These are phyloP conservation scores for Acanthiza pusilla DNA, from an alignment of 2,797 vertebrate species.

Conservation along the genomic window DNA sequence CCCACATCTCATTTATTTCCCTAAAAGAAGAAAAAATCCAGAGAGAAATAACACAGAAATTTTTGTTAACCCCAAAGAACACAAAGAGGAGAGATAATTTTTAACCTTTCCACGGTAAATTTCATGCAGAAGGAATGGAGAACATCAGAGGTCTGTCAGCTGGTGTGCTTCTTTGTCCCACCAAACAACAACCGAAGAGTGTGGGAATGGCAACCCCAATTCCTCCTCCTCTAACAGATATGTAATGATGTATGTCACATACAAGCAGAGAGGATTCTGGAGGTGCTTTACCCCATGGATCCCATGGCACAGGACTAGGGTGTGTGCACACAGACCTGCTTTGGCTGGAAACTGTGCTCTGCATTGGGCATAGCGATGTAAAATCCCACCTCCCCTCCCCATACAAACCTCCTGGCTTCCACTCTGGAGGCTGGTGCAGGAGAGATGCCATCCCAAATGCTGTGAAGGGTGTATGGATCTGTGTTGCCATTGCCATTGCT, in stretches of 20 bases:
- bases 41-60: not conserved
- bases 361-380: not conserved
- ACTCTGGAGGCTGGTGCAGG: not conserved
- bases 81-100: not conserved
- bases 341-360: not conserved
- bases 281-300: not conserved
- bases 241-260: not conserved
- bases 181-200: not conserved
- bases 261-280: not conserved
- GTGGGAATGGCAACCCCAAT: not conserved
- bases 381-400: not conserved
- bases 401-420: not conserved
- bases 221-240: not conserved
- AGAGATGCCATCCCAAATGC: not conserved
- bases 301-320: fast-evolving
- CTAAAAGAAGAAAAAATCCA: not conserved
- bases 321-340: not conserved
- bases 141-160: not conserved
- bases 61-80: not conserved
- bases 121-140: not conserved
- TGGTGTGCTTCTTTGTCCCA: not conserved
- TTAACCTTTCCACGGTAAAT: not conserved
- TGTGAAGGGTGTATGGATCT: not conserved
- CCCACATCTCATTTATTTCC: not conserved
- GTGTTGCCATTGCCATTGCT: not conserved